phyloP scores from a whole-genome alignment of 30 jellyfish, hydroid and myxozoan genomes.

The Cassiopea xamachana region DNA sequence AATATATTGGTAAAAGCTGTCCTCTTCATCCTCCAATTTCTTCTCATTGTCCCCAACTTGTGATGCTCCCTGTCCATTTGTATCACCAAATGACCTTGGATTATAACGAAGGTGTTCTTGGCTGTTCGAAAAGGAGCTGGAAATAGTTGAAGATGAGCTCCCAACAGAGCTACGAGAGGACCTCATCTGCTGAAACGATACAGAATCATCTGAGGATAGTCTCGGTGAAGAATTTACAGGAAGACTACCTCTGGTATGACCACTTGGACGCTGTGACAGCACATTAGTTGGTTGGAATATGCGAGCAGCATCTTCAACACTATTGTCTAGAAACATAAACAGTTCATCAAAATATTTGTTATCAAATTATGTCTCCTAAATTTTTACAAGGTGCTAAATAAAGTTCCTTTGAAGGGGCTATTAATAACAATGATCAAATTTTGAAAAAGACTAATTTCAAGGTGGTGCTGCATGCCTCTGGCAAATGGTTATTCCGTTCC shows the following conservation, averaged over 20 bases:
- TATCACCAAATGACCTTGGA: neutral
- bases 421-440: too few species aligned
- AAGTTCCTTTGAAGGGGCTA: too few species aligned
- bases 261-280: neutral
- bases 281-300: neutral
- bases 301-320: neutral
- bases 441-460: too few species aligned
- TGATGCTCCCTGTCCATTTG: conserved; percentile 9
- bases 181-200: conserved; percentile 3
- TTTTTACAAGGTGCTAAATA: too few species aligned
- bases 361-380: too few species aligned
- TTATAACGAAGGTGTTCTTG: neutral
- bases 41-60: conserved; percentile 5
- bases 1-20: conserved; percentile 12
- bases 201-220: conserved; percentile 11
- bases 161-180: neutral
- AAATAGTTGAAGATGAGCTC: neutral
- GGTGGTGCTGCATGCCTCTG: too few species aligned
- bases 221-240: conserved; percentile 1
- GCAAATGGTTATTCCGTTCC: too few species aligned
- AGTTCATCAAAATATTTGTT: too few species aligned
- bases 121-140: neutral
- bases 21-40: conserved; percentile 34
- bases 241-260: neutral
- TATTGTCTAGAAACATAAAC: neutral